Evolutionary conservation across 2,797 vertebrate genomes (phyloP).

Genomic region (Hozukius guyotensis): DNA sequence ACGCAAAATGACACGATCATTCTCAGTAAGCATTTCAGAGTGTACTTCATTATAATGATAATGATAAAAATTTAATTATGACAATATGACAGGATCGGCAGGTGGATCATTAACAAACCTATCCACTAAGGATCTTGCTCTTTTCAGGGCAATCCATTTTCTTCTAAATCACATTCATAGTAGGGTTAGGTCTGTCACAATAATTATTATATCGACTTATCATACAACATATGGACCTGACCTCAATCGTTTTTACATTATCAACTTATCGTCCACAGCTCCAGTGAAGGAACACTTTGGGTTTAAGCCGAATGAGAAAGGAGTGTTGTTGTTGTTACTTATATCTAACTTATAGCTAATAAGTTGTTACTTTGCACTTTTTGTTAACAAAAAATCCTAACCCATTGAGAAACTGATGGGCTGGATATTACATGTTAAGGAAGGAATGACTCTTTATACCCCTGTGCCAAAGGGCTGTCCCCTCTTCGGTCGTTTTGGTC

Average conservation of each 20-base stretch:
- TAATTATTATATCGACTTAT: neutral
- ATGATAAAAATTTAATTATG: neutral
- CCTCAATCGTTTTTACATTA: neutral
- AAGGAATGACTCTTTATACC: too few species aligned
- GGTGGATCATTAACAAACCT: constrained; percentile 22
- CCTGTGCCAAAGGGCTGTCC: too few species aligned
- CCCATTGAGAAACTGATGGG: too few species aligned
- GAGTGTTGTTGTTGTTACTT: too few species aligned
- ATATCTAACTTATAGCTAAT: too few species aligned
- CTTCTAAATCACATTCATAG: neutral
- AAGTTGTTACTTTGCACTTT: too few species aligned
- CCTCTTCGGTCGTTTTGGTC: too few species aligned
- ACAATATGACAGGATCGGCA: neutral
- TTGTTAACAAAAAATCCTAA: too few species aligned
- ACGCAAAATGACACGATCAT: neutral
- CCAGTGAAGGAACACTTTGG: too few species aligned
- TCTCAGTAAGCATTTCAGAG: neutral
- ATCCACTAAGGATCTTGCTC: neutral
- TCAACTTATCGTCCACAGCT: too few species aligned
- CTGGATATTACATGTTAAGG: too few species aligned
- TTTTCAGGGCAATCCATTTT: neutral
- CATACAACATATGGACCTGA: neutral
- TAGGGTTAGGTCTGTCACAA: neutral
- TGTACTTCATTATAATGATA: neutral
- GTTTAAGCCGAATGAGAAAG: too few species aligned